Evolutionary conservation across 2,888 invertebrate genomes (phyloP), one percentile per base, ranked within the genome.

Genomic region (Diarsia brunnea): DNA sequence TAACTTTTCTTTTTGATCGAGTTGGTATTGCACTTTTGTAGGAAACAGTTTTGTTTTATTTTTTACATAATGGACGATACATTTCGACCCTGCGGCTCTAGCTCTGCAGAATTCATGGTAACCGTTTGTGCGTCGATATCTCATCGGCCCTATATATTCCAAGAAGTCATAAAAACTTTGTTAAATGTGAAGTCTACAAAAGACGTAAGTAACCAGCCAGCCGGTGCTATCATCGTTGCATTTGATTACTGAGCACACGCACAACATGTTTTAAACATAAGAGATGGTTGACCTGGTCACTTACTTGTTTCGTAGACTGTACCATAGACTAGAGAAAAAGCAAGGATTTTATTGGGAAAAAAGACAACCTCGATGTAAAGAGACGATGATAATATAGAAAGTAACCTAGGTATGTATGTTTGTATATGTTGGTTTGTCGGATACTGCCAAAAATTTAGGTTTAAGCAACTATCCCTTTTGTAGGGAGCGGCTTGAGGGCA

Each of bases 401-500:
- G 53, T 74, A 72, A 76, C 70, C 70, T 66, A 24, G 53, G 65
- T 63, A 72, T 49, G 79, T 61, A 71, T 86, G 81, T 86, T 76
- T 88, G 87, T 87, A 84, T 81, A 84, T 88, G 69, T 82, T 79
- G 86, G 73, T 82, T 53, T 79, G 78, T 72, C 69, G 74, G 31
- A 60, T 27, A 83, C 88, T 90, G 90, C 90, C 90, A 90, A 90
- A 90, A 82, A 86, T 73, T 19, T 86, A 84, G 74, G 70, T 75
- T 77, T 78, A 78, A 71, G 51, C n/a, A n/a, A n/a, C n/a, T n/a
- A n/a, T n/a, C n/a, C n/a, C n/a, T n/a, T n/a, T n/a, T n/a, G n/a
- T n/a, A 27, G 60, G 27, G 51, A 14, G 38, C 72, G 85, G 78
- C 61, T 83, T 69, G 85, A 65, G 73, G n/a, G 43, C 21, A 45